phyloP scores from a whole-genome alignment of 2,797 vertebrate species.

The Tarsius wallacei region DNA sequence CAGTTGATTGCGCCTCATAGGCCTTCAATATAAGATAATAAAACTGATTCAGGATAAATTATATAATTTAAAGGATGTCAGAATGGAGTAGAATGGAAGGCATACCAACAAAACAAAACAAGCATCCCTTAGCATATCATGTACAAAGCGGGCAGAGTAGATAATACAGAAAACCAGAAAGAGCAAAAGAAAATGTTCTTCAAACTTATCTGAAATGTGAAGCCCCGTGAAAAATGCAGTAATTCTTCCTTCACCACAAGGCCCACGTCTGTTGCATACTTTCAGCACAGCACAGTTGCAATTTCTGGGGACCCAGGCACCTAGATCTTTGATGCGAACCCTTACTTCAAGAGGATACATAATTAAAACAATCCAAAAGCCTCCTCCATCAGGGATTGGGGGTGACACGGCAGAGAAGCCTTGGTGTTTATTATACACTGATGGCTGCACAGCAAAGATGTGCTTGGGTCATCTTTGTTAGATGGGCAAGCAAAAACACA shows the following conservation, averaged over 20 bases:
- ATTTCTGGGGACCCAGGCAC: background rate
- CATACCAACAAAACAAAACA: background rate
- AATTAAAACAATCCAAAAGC: conserved; percentile 40
- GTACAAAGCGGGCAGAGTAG: background rate
- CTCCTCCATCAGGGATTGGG: background rate
- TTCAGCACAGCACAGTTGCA: background rate
- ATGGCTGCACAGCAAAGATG: background rate
- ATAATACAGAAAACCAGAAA: background rate
- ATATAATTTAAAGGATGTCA: background rate
- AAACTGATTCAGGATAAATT: background rate
- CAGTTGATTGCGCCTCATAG: background rate
- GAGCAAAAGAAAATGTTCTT: background rate
- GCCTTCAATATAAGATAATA: background rate
- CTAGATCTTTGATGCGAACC: background rate
- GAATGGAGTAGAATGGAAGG: background rate
- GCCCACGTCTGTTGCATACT: background rate
- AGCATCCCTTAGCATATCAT: background rate
- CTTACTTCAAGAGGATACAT: background rate
- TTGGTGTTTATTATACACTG: background rate
- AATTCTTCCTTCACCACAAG: background rate
- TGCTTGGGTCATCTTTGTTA: too few species aligned
- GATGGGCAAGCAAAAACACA: background rate
- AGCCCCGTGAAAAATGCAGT: background rate
- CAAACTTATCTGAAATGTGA: background rate
- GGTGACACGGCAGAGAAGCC: background rate